Percentiles rank a stretch among this genome's conserved stretches.
These are phyloP conservation scores for Ploceus nigricollis DNA, from an alignment of 2,113 vertebrate genomes.

Conservation along the genomic window DNA sequence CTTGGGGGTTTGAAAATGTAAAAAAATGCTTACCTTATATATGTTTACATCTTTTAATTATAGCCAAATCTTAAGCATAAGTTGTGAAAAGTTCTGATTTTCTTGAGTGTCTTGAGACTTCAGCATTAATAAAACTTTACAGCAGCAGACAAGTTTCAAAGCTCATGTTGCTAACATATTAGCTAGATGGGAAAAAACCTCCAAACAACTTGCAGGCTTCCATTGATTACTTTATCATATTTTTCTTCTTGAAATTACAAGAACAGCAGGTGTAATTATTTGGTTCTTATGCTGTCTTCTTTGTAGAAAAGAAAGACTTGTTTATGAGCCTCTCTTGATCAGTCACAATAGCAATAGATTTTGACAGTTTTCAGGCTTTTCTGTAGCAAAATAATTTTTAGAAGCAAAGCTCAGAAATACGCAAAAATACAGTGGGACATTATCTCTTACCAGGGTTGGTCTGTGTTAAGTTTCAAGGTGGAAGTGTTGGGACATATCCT, in stretches of 20 bases:
- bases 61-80: neutral
- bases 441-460: fast-evolving
- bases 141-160: neutral
- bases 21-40: neutral
- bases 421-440: neutral
- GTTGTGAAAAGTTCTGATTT: neutral
- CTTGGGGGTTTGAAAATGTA: neutral
- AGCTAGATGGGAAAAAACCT: neutral
- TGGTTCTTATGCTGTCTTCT: neutral
- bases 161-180: neutral
- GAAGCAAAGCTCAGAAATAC: neutral
- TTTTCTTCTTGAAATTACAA: neutral
- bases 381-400: neutral
- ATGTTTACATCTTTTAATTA: neutral
- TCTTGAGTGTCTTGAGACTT: neutral
- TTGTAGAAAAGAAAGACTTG: neutral
- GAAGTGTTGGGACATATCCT: neutral
- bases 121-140: neutral
- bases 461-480: neutral
- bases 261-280: neutral
- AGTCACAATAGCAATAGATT: neutral
- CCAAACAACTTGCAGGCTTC: neutral
- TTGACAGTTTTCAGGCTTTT: neutral
- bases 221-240: neutral
- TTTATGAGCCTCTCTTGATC: neutral